phyloP scores from a whole-genome alignment of 2,113 vertebrate species.

The Tyto alba region DNA sequence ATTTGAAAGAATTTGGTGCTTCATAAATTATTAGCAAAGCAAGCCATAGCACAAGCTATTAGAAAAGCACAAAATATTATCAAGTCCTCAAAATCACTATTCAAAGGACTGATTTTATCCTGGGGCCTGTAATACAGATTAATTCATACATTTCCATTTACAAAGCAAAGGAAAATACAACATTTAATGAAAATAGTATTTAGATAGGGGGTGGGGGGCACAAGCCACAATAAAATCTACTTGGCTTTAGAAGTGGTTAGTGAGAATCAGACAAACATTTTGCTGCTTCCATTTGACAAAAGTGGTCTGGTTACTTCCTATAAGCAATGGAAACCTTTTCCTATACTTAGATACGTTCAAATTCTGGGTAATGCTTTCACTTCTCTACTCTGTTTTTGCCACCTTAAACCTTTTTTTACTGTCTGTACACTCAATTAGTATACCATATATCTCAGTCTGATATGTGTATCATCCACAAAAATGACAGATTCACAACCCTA shows the following conservation, averaged over 20 bases:
- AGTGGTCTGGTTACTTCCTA: background rate
- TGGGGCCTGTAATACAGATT: background rate
- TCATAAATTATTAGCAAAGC: background rate
- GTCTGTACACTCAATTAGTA: background rate
- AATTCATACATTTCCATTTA: background rate
- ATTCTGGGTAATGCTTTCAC: background rate
- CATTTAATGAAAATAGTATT: background rate
- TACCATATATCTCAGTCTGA: background rate
- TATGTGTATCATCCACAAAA: background rate
- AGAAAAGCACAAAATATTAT: background rate
- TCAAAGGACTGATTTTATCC: background rate
- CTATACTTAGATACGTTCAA: background rate
- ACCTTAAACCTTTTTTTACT: background rate
- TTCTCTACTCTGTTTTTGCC: background rate
- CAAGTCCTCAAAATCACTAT: background rate
- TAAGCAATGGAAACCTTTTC: background rate
- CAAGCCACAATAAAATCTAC: background rate
- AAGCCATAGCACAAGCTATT: background rate
- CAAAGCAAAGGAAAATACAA: background rate
- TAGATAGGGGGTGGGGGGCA: background rate
- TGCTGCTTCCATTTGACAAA: background rate
- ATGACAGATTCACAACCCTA: background rate
- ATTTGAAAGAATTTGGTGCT: background rate
- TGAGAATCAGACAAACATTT: background rate
- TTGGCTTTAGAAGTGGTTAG: background rate